Evolutionary conservation across 1,140 invertebrate genomes (phyloP).

Genomic region (Gonioctena quinquepunctata): DNA sequence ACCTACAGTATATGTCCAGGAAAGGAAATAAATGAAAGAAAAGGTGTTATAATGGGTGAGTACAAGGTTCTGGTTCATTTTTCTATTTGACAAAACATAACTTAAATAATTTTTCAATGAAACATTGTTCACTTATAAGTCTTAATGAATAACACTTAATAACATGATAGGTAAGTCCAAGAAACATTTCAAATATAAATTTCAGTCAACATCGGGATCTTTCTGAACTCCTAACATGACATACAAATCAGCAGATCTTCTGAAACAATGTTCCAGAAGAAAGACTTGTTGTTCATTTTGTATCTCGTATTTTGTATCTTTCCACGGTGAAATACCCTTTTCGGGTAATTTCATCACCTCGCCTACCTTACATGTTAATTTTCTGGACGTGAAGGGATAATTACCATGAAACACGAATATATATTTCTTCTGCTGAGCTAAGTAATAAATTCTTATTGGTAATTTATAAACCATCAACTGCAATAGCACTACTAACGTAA

Average conservation of each 20-base stretch:
- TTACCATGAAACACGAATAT: conserved; percentile 33
- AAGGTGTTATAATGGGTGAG: not conserved
- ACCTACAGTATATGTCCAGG: no score
- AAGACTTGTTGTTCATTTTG: conserved; percentile 32
- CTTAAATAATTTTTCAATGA: no score
- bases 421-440: conserved; percentile 32
- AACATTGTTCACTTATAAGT: not conserved
- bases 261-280: conserved; percentile 44
- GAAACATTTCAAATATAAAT: no score
- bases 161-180: no score
- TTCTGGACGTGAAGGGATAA: conserved; percentile 29
- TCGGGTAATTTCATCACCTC: conserved; percentile 24
- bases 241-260: conserved; percentile 45
- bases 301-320: conserved; percentile 24
- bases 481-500: conserved; percentile 23
- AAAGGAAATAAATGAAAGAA: not conserved
- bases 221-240: conserved; percentile 44
- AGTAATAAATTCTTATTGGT: conserved; percentile 42
- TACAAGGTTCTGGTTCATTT: not conserved
- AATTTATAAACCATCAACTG: conserved; percentile 33
- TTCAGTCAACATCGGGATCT: conserved; percentile 23
- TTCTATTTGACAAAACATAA: not conserved
- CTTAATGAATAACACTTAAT: no score
- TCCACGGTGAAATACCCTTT: conserved; percentile 28
- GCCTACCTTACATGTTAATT: conserved; percentile 21